Evolutionary conservation across 2,797 vertebrate species (phyloP).

Genomic region (Phrynocephalus forsythii): DNA sequence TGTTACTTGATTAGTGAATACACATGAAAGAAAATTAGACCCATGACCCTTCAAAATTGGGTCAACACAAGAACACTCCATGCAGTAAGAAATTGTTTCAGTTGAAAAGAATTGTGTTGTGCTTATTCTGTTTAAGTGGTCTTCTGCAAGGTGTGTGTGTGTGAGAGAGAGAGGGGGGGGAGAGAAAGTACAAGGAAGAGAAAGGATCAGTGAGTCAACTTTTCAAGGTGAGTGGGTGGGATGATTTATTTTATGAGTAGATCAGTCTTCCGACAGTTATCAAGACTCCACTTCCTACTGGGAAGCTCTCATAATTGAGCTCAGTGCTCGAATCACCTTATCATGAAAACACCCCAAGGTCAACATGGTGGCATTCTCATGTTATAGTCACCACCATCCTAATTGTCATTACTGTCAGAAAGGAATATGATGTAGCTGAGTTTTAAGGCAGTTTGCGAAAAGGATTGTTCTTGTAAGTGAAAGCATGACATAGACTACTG

Average conservation of each 20-base stretch:
- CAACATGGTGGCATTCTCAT: not conserved
- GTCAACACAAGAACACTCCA: constrained; percentile 18
- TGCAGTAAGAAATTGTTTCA: constrained; percentile 12
- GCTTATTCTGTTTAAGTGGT: constrained; percentile 3
- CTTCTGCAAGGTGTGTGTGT: not conserved
- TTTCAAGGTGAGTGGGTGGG: not conserved
- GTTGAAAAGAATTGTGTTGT: constrained; percentile 14
- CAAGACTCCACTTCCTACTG: not conserved
- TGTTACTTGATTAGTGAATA: constrained; percentile 45
- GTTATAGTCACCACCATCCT: not conserved
- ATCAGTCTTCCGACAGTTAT: not conserved
- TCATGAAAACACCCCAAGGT: not conserved
- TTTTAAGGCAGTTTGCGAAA: too few species aligned
- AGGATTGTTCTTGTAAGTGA: not conserved
- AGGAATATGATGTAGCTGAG: not conserved
- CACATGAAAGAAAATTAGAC: constrained; percentile 42
- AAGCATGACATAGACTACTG: not conserved
- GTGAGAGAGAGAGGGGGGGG: too few species aligned
- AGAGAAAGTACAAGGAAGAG: not conserved
- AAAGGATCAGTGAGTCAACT: not conserved
- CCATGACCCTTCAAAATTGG: constrained; percentile 24
- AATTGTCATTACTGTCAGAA: not conserved
- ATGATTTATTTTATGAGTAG: not conserved
- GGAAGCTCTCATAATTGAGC: not conserved
- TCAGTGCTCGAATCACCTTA: not conserved